A percentile compares a stretch with the other conserved stretches of the same genome.
These are phyloP conservation scores for Scrobipalpa costella DNA, from an alignment of 2,888 invertebrate species.

Conservation along the genomic window DNA sequence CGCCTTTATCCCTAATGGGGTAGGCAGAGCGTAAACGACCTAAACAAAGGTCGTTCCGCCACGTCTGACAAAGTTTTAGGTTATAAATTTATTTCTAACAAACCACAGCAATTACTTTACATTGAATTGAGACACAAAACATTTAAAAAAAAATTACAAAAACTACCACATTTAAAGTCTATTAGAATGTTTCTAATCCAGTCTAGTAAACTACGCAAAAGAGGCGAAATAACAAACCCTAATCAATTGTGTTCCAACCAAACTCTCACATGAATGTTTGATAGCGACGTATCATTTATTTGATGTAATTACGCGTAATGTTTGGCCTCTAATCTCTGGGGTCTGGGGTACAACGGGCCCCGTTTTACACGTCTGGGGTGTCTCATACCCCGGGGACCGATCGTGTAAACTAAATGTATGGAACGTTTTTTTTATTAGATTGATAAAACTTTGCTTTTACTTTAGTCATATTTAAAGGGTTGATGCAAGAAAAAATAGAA, in stretches of 20 bases:
- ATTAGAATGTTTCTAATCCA: no score
- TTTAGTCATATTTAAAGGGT: not conserved
- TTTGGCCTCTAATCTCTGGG: conserved; percentile 5
- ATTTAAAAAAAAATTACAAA: no score
- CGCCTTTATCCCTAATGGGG: no score
- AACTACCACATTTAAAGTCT: no score
- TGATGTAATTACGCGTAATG: conserved; percentile 23
- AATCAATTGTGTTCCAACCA: conserved; percentile 15
- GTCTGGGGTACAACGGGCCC: not conserved
- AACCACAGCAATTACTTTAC: no score
- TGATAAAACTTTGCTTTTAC: not conserved
- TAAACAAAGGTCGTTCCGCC: no score
- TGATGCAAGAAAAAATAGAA: not conserved
- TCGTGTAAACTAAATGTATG: conserved; percentile 1
- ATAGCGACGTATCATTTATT: conserved; percentile 4
- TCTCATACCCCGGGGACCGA: conserved; percentile 14
- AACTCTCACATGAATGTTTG: conserved; percentile 18
- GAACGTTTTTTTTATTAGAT: conserved; percentile 6
- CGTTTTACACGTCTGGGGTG: no score
- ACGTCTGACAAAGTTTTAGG: no score
- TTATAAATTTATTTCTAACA: no score
- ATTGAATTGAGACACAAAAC: no score
- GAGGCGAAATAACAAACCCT: conserved; percentile 3
- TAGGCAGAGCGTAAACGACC: no score
- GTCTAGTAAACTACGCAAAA: not conserved